Evolutionary conservation across 2,888 invertebrate genomes (phyloP), one percentile per base, ranked within the genome.

Genomic region (Napeogenes inachia): DNA sequence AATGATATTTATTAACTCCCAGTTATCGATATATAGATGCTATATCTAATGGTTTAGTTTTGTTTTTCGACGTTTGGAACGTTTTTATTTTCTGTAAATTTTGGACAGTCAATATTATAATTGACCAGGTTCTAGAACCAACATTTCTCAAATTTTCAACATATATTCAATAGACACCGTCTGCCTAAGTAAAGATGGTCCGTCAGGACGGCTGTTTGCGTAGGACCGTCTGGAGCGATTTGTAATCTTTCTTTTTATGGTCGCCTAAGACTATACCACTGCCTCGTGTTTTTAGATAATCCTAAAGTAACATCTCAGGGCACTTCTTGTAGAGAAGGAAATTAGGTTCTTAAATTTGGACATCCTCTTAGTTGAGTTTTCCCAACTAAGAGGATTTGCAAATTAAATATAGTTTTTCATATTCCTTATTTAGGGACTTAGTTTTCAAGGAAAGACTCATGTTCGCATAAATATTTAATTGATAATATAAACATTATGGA

Each of bases 221-320:
- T 69, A 68, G 68, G 70, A 63, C 47, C 62, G 47, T 62, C 65
- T 56, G 59, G 59, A 63, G 54, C 56, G 63, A 63, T 66, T 60
- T 62, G 65, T 65, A 60, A 67, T 68, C 67, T 68, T 63, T 61
- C 57, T 66, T 68, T 68, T 69, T 68, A 64, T 63, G 62, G 50
- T n/a, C 56, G 54, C 59, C 58, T 46, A 59, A 63, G 53, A 64
- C 54, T 56, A 21, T 21, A 57, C 56, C 56, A 56, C 42, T 38
- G 21, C 59, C 46, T 55, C 38, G 57, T 60, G 56, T 21, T 21
- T 21, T 21, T 21, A 47, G 58, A 63, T 65, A 59, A 64, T 67
- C 64, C 64, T 53, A 61, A 58, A 59, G 63, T 65, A 54, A 62
- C 61, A 62, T 60, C 57, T 64, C 61, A 61, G 32, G 56, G 13